Evolutionary conservation across 2,797 vertebrate species (phyloP), one percentile per base, ranked within the genome.

Genomic region (Forpus xanthops): DNA sequence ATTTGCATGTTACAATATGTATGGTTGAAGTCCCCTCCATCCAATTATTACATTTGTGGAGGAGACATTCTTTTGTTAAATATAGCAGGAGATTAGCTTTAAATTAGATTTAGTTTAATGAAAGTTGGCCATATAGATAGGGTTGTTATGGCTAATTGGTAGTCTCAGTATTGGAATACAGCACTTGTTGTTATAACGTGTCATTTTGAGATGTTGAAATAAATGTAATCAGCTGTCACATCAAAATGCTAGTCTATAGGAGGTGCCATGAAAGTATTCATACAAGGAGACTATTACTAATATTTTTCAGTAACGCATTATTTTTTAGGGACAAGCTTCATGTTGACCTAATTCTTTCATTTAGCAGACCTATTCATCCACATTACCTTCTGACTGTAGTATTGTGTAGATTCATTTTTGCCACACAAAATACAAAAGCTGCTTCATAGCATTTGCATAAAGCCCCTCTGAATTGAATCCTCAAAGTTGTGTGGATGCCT

Each of bases 21-120:
- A 64, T 82, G 67, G 55, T 47, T 94, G 42, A 94, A 86, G 67
- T 65, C 27, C 33, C 52, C 67, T 87, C 83, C 66, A 47, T 73
- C 25, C 62, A 90, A 3, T 75, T 91, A 70, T n/a, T 83, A 50
- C 47, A 42, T 66, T 81, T 95, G 39, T 75, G 55, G 62, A 90
- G 87, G 80, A 67, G 33, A 8, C 27, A 30, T 79, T 86, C 27
- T 92, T 95, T 82, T 93, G 24, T 90, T 93, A 84, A 86, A 37
- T 73, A 35, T 82, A 93, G 62, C 85, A 89, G 74, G 65, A 93
- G 68, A 65, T 83, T 82, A 93, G 80, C 65, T 86, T 67, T 87
- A 75, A 91, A 77, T 91, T 94, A 96, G 91, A 33, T 76, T 58
- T 96, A 96, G 93, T 79, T 85, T 87, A 28, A 77, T 89, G 44